phyloP scores from a whole-genome alignment of 2,888 invertebrate genomes.

The Ochropacha duplaris region DNA sequence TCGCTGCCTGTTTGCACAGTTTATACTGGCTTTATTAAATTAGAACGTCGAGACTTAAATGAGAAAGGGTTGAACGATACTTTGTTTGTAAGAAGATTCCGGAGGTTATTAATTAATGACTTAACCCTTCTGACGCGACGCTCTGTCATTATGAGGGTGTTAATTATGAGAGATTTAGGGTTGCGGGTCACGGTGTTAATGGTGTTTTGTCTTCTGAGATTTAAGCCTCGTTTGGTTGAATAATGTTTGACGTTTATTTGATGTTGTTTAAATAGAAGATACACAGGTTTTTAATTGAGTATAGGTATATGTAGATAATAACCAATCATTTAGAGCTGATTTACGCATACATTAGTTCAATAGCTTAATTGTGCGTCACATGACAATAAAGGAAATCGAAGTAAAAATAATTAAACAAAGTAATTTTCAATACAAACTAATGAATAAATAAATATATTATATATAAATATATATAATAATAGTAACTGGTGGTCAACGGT shows the following conservation, averaged over 20 bases:
- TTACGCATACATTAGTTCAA: too few relatives aligned
- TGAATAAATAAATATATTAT: too few relatives aligned
- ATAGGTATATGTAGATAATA: too few relatives aligned
- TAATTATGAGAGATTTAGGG: slow-evolving; percentile 59
- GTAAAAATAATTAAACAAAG: too few relatives aligned
- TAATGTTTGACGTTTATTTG: background rate
- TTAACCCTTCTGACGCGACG: slow-evolving; percentile 58
- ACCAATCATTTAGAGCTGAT: too few relatives aligned
- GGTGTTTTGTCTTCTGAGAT: slow-evolving; percentile 27
- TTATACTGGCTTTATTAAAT: slow-evolving; percentile 79
- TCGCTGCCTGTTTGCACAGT: slow-evolving; percentile 71
- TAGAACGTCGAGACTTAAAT: slow-evolving; percentile 62
- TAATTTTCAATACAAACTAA: too few relatives aligned
- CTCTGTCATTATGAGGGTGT: slow-evolving; percentile 68
- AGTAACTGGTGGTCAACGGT: too few relatives aligned
- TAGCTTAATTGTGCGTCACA: too few relatives aligned
- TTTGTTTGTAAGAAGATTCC: slow-evolving; percentile 76
- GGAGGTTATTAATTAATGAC: slow-evolving; percentile 72
- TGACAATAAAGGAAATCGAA: too few relatives aligned
- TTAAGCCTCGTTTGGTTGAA: slow-evolving; percentile 17
- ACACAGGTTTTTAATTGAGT: background rate
- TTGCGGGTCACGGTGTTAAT: slow-evolving; percentile 56
- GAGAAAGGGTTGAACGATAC: slow-evolving; percentile 74
- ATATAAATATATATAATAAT: too few relatives aligned
- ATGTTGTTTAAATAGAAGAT: background rate